Conservation (phyloP, 37 sponge, comb jelly and placozoan species). For the Corticium candelabrum region DNA sequence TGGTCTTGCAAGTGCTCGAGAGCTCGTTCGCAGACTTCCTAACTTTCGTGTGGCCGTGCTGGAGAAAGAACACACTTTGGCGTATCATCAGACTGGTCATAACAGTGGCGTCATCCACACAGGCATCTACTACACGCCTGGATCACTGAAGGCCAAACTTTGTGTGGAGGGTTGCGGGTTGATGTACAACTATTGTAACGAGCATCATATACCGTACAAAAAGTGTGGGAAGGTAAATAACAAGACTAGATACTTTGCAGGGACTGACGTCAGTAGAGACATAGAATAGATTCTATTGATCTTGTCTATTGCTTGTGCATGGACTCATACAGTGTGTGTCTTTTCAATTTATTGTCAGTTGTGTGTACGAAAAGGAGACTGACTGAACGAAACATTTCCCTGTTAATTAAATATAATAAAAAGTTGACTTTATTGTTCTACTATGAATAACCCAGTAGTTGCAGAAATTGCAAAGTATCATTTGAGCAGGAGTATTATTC, state of each 20-base stretch:
- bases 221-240: constrained; percentile 84
- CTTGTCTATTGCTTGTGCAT: neutral
- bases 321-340: neutral
- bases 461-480: too few species aligned
- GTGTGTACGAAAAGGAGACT: too few species aligned
- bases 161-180: constrained; percentile 81
- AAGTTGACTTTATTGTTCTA: too few species aligned
- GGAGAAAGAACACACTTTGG: constrained; percentile 97
- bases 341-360: neutral
- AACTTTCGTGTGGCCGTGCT: constrained; percentile 56
- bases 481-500: too few species aligned
- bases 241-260: neutral
- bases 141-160: constrained; percentile 89
- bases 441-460: too few species aligned
- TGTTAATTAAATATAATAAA: too few species aligned
- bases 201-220: constrained; percentile 57
- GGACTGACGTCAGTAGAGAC: constrained; percentile 1
- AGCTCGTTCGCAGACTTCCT: constrained; percentile 47
- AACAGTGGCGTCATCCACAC: constrained; percentile 98
- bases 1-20: constrained; percentile 86
- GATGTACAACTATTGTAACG: constrained; percentile 73
- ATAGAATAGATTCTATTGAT: too few species aligned
- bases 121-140: constrained; percentile 92
- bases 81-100: constrained; percentile 93
- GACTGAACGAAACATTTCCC: too few species aligned